Conservation (phyloP, 2,888 invertebrate species). For the Heliconius aoede region DNA sequence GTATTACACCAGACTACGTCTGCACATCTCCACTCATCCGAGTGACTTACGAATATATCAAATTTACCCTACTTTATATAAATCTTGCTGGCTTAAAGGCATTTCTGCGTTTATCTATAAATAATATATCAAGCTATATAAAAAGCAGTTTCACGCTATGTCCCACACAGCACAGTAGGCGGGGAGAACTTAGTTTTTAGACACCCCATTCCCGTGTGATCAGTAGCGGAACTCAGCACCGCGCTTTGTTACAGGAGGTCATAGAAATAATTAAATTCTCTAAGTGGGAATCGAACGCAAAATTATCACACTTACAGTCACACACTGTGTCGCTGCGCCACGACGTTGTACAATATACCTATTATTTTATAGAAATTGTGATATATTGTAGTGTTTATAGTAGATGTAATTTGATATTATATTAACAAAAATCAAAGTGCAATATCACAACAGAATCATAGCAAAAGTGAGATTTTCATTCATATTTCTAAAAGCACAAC, state of each 20-base stretch:
- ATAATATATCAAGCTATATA: neutral
- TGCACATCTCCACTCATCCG: constrained; percentile 22
- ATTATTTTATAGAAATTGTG: neutral
- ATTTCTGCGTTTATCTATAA: neutral
- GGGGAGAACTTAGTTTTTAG: neutral
- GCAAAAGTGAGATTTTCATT: constrained; percentile 2
- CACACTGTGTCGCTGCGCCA: too few species aligned
- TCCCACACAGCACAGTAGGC: neutral
- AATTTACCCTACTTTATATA: constrained; percentile 25
- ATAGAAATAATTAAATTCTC: neutral
- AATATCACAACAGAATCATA: neutral
- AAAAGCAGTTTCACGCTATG: neutral
- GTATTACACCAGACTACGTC: constrained; percentile 23
- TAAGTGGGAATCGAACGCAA: neutral
- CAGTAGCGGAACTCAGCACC: neutral
- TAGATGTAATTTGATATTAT: neutral
- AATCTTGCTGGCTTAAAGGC: constrained; percentile 5
- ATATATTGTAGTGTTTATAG: too few species aligned
- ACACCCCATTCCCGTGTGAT: neutral
- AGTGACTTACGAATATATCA: constrained; percentile 20
- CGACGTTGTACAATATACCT: too few species aligned
- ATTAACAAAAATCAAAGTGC: neutral
- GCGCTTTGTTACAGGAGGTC: neutral
- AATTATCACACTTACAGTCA: too few species aligned
- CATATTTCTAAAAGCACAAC: constrained; percentile 19